Evolutionary conservation across 2,113 vertebrate genomes (phyloP), one percentile per base, ranked within the genome.

Genomic region (Bubo scandiacus): DNA sequence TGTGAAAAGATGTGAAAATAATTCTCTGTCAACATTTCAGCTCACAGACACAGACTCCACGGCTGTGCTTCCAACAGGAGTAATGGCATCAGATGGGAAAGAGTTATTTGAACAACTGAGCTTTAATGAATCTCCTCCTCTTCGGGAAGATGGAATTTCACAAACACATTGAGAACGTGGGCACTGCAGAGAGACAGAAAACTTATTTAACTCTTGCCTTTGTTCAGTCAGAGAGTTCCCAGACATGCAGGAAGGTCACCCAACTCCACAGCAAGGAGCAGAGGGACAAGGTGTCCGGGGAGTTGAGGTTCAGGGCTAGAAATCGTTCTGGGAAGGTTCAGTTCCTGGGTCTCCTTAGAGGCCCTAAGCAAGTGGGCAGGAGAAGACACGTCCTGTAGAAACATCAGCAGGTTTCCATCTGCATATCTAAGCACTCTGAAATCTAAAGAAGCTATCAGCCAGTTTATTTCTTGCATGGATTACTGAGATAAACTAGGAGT

Each of bases 1-100:
- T 15, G 45, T 80, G 94, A 73, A 38, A 86, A 88, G 96, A 80
- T 89, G 81, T 43, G 84, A 81, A 86, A 86, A 85, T 91, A 73
- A 96, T 77, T 85, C 96, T 59, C 91, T 94, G 96, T 94, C 96
- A 96, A 21, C 86, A 49, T 45, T 83, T 90, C 89, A 94, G 86
- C 88, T 94, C 77, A 9, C 45, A 26, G 94, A 71, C 77, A 89
- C 0, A 19, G 70, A 11, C 23, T 54, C 40, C 79, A 59, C 1
- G 29, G 71, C 80, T 21, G 29, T 23, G 47, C 10, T 80, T 83
- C 89, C 92, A 93, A 55, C 74, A 73, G 84, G 15, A 97, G 32
- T 18, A 43, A 94, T 59, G 55, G 62, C 62, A 94, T 55, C 82
- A 92, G 65, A 86, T 18, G 26, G 82, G 82, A 70, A 77, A 66